Evolutionary conservation across 2,113 vertebrate genomes (phyloP).

Genomic region (Eublepharis macularius): DNA sequence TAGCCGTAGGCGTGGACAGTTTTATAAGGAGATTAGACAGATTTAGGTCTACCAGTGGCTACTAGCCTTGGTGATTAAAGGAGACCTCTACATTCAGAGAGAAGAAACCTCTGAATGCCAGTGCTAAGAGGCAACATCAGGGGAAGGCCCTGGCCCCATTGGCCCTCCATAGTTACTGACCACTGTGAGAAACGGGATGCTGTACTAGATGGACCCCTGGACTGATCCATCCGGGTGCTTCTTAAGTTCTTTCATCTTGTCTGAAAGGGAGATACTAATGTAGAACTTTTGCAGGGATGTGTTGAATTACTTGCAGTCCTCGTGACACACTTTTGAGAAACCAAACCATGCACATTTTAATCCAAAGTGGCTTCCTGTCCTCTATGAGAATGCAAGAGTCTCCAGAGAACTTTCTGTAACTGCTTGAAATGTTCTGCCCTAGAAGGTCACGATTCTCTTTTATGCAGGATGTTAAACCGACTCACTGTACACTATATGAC

Average conservation of each 20-base stretch:
- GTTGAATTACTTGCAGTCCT: neutral
- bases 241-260: neutral
- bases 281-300: neutral
- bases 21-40: neutral
- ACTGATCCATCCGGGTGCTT: neutral
- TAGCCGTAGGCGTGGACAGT: neutral
- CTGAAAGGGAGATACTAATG: neutral
- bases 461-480: neutral
- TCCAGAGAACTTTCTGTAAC: neutral
- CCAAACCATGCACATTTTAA: accelerated
- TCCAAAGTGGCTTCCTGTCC: accelerated
- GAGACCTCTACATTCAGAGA: too few species aligned
- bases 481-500: accelerated
- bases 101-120: too few species aligned
- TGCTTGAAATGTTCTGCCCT: neutral
- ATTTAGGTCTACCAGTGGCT: neutral
- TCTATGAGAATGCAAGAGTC: accelerated
- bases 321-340: neutral
- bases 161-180: neutral
- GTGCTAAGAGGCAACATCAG: too few species aligned
- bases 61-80: too few species aligned
- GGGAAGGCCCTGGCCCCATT: too few species aligned
- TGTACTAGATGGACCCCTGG: neutral
- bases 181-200: neutral
- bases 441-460: neutral